Conservation (phyloP, 2,888 invertebrate genomes). For the Plutella xylostella region DNA sequence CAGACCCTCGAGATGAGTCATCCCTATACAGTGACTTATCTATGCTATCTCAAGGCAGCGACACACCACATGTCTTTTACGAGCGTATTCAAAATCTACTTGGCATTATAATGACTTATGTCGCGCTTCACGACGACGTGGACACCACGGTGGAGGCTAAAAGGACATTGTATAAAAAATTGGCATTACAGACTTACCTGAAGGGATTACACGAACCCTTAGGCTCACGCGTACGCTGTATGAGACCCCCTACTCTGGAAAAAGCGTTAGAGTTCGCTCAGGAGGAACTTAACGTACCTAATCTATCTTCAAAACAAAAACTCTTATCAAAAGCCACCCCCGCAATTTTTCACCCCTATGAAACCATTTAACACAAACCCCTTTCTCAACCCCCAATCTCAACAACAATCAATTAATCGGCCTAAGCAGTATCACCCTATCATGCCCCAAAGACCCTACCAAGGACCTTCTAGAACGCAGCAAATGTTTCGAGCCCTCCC, state of each 20-base stretch:
- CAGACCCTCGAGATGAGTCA: conserved; percentile 22
- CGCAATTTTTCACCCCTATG: not conserved
- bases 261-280: conserved; percentile 21
- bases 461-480: conserved; percentile 3
- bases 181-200: not conserved
- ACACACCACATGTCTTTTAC: conserved; percentile 18
- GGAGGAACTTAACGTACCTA: too few species aligned
- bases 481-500: conserved; percentile 3
- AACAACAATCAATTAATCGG: not conserved
- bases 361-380: not conserved
- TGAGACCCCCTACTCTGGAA: conserved; percentile 20
- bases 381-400: not conserved
- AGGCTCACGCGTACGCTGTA: conserved; percentile 22
- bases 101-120: conserved; percentile 8
- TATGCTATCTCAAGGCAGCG: conserved; percentile 16
- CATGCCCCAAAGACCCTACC: too few species aligned
- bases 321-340: not conserved
- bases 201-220: conserved; percentile 15
- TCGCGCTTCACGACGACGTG: not conserved
- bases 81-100: conserved; percentile 9
- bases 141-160: not conserved
- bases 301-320: not conserved
- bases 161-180: not conserved
- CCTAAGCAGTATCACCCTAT: not conserved
- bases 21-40: conserved; percentile 21